phyloP scores from a whole-genome alignment of 2,888 invertebrate species.

The Melanotus villosus region DNA sequence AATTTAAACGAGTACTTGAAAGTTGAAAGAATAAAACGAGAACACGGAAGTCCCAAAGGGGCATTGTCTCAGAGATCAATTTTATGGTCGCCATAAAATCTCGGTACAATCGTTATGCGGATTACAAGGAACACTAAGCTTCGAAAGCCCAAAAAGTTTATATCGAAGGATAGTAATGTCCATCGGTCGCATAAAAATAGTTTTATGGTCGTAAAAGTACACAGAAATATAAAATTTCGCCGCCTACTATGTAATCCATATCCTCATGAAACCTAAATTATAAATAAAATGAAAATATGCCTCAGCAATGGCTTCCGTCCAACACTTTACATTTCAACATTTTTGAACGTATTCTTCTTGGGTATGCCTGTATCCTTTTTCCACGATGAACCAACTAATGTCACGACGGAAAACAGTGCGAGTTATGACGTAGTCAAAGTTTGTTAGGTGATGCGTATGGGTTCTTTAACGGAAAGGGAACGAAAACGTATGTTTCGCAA shows the following conservation, averaged over 20 bases:
- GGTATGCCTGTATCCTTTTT: conserved; percentile 4
- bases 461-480: conserved; percentile 15
- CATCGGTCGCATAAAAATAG: conserved; percentile 3
- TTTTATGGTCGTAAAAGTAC: conserved; percentile 3
- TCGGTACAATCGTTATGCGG: background rate
- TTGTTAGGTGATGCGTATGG: background rate
- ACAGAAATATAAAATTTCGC: conserved; percentile 17
- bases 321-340: conserved; percentile 5
- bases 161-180: conserved; percentile 3
- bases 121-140: conserved; percentile 15
- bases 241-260: conserved; percentile 19
- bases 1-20: background rate
- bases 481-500: conserved; percentile 36
- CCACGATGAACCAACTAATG: background rate
- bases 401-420: background rate
- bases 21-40: no score
- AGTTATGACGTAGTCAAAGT: background rate
- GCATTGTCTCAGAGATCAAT: conserved; percentile 15
- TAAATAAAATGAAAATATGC: conserved; percentile 27
- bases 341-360: background rate
- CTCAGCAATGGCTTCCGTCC: conserved; percentile 24
- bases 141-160: conserved; percentile 1
- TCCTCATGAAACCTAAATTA: conserved; percentile 25
- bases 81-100: conserved; percentile 19
- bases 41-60: background rate